Evolutionary conservation across 53 echinoderm and acorn worm genomes (phyloP).

Genomic region (Mesocentrotus franciscanus): DNA sequence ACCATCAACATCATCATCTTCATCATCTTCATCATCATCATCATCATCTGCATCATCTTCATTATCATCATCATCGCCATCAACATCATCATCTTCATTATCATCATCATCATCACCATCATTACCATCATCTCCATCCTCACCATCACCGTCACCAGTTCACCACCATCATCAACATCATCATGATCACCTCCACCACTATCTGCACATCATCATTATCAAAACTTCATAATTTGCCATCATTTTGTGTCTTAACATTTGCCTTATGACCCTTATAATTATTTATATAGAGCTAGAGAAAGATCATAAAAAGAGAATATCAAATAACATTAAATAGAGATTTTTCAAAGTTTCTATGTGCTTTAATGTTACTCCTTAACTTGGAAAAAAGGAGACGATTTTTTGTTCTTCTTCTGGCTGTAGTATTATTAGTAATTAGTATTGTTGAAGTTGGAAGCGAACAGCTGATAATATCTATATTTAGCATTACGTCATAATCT

Average conservation of each 20-base stretch:
- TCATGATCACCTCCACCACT: no score
- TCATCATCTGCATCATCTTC: no score
- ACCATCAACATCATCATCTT: neutral
- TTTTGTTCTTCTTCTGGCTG: no score
- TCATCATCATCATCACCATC: neutral
- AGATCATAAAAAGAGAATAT: neutral
- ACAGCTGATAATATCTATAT: constrained; percentile 5
- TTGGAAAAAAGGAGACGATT: neutral
- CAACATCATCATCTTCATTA: neutral
- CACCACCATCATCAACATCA: neutral
- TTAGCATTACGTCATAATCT: neutral
- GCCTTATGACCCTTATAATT: no score
- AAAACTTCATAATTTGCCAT: neutral
- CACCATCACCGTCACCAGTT: neutral
- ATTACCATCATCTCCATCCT: neutral
- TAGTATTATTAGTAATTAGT: no score
- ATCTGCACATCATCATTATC: constrained; percentile 2
- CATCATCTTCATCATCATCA: neutral
- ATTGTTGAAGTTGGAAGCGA: neutral
- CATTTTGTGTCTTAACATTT: neutral
- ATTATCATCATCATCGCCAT: no score
- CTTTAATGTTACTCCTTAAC: neutral
- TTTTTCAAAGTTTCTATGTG: no score
- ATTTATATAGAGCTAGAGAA: neutral
- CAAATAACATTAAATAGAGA: no score